Conservation (phyloP, 2,888 invertebrate genomes). For the Rhodophaea formosa region DNA sequence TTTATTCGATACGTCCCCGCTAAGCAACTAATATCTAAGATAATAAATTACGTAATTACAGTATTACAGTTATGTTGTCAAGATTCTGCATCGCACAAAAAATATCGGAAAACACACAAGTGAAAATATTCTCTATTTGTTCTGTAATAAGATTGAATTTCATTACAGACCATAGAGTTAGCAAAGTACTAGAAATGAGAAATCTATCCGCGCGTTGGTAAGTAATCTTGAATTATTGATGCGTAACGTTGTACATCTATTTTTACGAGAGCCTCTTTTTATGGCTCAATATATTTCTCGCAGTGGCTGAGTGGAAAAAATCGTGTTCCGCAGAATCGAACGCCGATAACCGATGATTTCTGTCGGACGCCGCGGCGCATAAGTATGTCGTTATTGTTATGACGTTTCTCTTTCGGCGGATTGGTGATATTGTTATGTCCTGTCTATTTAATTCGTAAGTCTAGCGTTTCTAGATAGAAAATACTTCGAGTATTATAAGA, state of each 20-base stretch:
- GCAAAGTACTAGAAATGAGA: slow-evolving; percentile 49
- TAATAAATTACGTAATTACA: slow-evolving; percentile 30
- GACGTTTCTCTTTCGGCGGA: slow-evolving; percentile 34
- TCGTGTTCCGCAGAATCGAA: slow-evolving; percentile 56
- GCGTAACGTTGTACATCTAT: slow-evolving; percentile 64
- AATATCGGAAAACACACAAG: slow-evolving; percentile 6
- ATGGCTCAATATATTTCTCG: slow-evolving; percentile 45
- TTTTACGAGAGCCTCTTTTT: slow-evolving; percentile 73
- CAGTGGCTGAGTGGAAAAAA: slow-evolving; percentile 34
- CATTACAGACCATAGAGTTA: slow-evolving; percentile 25
- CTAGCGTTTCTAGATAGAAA: neutral
- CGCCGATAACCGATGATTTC: slow-evolving; percentile 63
- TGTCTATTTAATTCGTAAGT: neutral
- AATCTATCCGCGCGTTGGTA: slow-evolving; percentile 41
- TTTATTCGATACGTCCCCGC: slow-evolving; percentile 11
- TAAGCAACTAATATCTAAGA: slow-evolving; percentile 5
- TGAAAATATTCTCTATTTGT: slow-evolving; percentile 13
- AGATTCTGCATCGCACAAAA: slow-evolving; percentile 22
- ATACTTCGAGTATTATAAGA: neutral
- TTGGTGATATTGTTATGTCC: slow-evolving; percentile 28
- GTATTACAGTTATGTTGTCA: slow-evolving; percentile 26
- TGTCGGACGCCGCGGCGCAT: slow-evolving; percentile 55
- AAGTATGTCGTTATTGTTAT: slow-evolving; percentile 39
- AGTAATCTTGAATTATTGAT: slow-evolving; percentile 77
- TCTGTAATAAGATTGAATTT: neutral